Evolutionary conservation across 2,113 vertebrate species (phyloP), one percentile per base, ranked within the genome.

Genomic region (Lagopus muta): DNA sequence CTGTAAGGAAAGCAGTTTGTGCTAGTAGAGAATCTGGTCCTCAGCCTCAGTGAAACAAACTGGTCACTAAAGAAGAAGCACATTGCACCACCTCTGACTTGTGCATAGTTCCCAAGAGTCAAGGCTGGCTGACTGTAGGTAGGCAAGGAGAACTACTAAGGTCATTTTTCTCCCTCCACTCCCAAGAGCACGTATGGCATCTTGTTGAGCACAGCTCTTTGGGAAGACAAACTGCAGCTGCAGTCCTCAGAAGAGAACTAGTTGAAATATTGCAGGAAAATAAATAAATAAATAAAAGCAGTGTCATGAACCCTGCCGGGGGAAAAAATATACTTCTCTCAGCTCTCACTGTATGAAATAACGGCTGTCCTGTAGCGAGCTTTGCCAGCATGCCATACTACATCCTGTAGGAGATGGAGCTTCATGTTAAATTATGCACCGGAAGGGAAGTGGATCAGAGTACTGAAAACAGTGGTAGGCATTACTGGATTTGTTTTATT

Each of bases 401-500:
- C 18, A 77, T 58, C 5, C 2, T 69, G 40, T 71, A 87, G 73
- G 67, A 66, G 71, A 84, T 28, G 36, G 82, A 82, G 22, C 48
- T 86, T 85, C 77, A 88, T 82, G 82, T 91, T 94, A 94, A 94
- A 87, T 90, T 90, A 96, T 89, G 80, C 60, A 4, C 77, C 60
- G 60, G 66, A 89, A 95, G 61, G 27, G n/a, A 84, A 91, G 85
- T 92, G 42, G 43, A 91, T 88, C 87, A 86, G 50, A 91, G 45
- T 25, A 40, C 38, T 74, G 43, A 89, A 75, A 69, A 71, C 42
- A 82, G 77, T 3, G 1, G 80, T 67, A 95, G 92, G 66, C 8
- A 7, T 84, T 96, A 88, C 8, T 94, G 32, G 85, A 84, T 96
- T 95, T 90, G 91, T 34, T 95, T 93, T 85, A 88, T 84, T 89